phyloP scores from a whole-genome alignment of 2,888 invertebrate genomes.

The Scelioninae gen. 1 region DNA sequence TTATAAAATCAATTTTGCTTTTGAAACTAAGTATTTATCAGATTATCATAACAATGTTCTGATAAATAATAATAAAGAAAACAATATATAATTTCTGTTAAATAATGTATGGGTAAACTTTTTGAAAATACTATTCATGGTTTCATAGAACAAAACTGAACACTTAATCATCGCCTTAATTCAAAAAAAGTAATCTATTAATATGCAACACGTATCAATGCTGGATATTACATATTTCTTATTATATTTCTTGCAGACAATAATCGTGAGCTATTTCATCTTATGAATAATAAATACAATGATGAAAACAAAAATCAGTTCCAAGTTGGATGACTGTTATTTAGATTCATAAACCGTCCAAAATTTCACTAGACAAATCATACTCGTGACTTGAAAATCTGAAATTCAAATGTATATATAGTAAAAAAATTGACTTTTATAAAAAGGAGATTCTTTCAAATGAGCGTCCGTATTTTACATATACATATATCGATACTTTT shows the following conservation, averaged over 20 bases:
- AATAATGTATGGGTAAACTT: no score
- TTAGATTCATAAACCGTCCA: constrained; percentile 53
- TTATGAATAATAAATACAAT: constrained; percentile 44
- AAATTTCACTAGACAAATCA: constrained; percentile 79
- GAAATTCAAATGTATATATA: constrained; percentile 78
- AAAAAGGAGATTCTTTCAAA: constrained; percentile 25
- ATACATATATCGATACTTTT: constrained; percentile 64
- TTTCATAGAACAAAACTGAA: no score
- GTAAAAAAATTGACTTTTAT: constrained; percentile 61
- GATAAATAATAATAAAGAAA: no score
- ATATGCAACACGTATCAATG: not conserved
- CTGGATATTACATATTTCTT: not conserved
- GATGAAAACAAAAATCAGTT: constrained; percentile 1
- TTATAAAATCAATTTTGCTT: no score
- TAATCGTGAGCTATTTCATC: constrained; percentile 2
- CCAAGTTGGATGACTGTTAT: constrained; percentile 5
- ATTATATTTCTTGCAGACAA: not conserved
- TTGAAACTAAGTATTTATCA: no score
- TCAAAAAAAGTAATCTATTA: not conserved
- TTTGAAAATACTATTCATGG: no score
- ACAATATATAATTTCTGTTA: no score
- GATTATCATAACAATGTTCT: no score
- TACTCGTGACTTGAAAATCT: constrained; percentile 83
- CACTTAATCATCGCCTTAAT: no score
- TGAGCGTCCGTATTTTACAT: constrained; percentile 25